Evolutionary conservation across 2,888 invertebrate genomes (phyloP).

Genomic region (Yponomeuta plumbellus): DNA sequence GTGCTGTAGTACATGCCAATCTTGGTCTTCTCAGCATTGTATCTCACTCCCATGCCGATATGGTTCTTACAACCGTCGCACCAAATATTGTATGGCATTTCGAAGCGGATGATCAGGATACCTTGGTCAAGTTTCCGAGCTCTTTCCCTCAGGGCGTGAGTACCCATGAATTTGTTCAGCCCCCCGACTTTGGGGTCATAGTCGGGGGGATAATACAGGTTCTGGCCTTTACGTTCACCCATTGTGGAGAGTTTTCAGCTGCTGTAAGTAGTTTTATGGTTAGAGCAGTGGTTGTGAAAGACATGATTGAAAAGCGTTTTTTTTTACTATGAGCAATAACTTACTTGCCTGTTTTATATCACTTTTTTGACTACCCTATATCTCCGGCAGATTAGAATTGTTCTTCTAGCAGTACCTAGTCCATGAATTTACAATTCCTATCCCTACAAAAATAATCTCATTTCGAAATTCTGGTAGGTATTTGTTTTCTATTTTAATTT

Average conservation of each 20-base stretch:
- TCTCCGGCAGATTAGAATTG: too few relatives aligned
- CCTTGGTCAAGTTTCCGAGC: constrained; percentile 97
- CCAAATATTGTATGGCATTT: constrained; percentile 99
- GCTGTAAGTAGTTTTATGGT: neutral
- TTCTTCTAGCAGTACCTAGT: too few relatives aligned
- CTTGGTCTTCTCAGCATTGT: constrained; percentile 95
- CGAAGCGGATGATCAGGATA: constrained; percentile 97
- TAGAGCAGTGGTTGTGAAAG: neutral
- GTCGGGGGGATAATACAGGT: constrained; percentile 99
- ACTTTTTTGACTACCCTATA: neutral
- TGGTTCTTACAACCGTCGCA: constrained; percentile 98
- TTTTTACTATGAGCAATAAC: neutral
- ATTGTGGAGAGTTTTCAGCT: constrained; percentile 61
- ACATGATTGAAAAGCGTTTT: neutral
- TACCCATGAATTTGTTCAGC: constrained; percentile 94
- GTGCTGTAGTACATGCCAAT: constrained; percentile 99
- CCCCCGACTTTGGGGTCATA: constrained; percentile 97
- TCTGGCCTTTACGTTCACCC: constrained; percentile 99
- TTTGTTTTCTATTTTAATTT: too few relatives aligned
- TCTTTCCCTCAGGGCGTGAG: constrained; percentile 96
- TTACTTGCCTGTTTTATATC: neutral
- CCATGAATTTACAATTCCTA: too few relatives aligned
- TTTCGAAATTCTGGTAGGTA: too few relatives aligned
- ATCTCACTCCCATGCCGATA: constrained; percentile 99
- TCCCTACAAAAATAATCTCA: too few relatives aligned